phyloP scores from a whole-genome alignment of 2,888 invertebrate species.

The Adelognathus sp. region DNA sequence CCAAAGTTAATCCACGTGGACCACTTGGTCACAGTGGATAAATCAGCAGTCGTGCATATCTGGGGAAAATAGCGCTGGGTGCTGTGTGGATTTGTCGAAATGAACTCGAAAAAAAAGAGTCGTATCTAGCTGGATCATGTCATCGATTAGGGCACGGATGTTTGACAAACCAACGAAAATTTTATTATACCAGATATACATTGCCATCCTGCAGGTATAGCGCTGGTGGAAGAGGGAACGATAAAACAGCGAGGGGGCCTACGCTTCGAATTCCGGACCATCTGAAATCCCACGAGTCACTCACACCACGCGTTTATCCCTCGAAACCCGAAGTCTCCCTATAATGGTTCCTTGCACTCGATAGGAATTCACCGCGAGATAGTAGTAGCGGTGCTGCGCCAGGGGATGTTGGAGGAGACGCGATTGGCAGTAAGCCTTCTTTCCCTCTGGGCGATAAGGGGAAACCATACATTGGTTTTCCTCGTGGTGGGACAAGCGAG shows the following conservation, averaged over 20 bases:
- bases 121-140: no score
- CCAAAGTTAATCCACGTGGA: no score
- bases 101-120: no score
- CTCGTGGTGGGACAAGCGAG: neutral
- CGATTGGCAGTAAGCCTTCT: neutral
- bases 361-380: slow-evolving; percentile 31
- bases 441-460: slow-evolving; percentile 28
- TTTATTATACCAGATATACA: no score
- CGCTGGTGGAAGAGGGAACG: neutral
- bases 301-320: slow-evolving; percentile 6
- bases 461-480: slow-evolving; percentile 36
- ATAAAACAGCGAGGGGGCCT: neutral
- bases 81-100: no score
- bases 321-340: neutral
- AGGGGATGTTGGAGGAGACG: neutral
- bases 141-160: no score
- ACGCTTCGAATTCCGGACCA: slow-evolving; percentile 22
- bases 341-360: slow-evolving; percentile 40
- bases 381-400: neutral
- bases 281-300: slow-evolving; percentile 26
- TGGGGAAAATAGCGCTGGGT: no score
- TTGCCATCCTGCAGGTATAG: no score
- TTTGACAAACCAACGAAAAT: no score
- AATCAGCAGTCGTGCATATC: no score
- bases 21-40: no score